phyloP scores from a whole-genome alignment of 2,888 invertebrate species.

The Volucella inflata region DNA sequence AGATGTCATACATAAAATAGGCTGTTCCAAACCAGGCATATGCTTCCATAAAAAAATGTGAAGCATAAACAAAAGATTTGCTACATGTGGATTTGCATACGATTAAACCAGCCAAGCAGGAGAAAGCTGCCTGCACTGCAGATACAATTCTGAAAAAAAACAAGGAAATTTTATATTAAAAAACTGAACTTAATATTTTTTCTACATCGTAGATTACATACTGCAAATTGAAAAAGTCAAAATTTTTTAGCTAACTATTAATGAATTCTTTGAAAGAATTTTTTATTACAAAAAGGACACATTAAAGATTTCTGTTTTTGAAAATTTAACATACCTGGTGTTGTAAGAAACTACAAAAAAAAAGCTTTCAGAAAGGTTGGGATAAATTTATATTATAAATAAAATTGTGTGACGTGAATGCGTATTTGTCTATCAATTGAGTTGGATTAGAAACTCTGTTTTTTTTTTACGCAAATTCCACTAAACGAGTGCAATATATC shows the following conservation, averaged over 20 bases:
- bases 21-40: conserved; percentile 92
- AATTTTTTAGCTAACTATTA: neutral
- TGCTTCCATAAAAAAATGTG: conserved; percentile 89
- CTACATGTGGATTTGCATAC: conserved; percentile 89
- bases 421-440: conserved; percentile 21
- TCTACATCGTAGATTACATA: neutral
- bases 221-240: neutral
- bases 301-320: conserved; percentile 2
- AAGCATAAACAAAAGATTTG: conserved; percentile 87
- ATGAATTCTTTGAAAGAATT: neutral
- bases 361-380: no score
- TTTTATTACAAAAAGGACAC: neutral
- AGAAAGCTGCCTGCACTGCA: conserved; percentile 88
- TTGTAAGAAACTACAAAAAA: neutral
- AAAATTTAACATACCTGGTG: neutral
- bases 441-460: conserved; percentile 7
- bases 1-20: conserved; percentile 91
- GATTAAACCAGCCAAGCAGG: conserved; percentile 87
- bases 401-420: conserved; percentile 4
- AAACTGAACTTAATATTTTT: neutral
- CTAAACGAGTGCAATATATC: neutral
- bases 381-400: no score
- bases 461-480: neutral
- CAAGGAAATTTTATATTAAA: conserved; percentile 10
- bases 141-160: conserved; percentile 87